Base-by-base conservation (phyloP, 1,140 invertebrate species). In the Acromyrmex charruanus region DNA sequence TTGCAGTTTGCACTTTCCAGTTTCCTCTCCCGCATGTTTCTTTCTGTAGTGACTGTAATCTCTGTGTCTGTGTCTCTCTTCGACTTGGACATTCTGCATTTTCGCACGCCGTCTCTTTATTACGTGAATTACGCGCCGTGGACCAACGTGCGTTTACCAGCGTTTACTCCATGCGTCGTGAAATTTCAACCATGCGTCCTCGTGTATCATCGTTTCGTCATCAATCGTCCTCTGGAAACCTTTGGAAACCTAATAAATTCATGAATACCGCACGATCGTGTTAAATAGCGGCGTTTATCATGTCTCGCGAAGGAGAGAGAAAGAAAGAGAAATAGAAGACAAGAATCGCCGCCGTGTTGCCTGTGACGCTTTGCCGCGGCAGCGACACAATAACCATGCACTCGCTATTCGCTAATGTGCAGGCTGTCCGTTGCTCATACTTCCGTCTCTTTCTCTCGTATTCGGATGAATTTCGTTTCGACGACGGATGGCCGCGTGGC, bases 341-440 rank as follows among this genome's bases (percentile, higher is more conserved):
- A 10, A 3, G 51, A 80, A 71, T 86, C 85, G 85, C 51, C 77
- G 63, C 72, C 58, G 85, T 77, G 69, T 86, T 85, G 53, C 68
- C 69, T 90, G 39, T 44, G 85, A 69, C 88, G 77, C 65, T 81
- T 35, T 6, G 31, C 31, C 31, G 31, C 18, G 28, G n/a, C 25
- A 49, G 63, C 88, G 80, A 77, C 80, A 85, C 81, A 89, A 87
- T 77, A 49, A 90, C 68, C 88, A 86, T 77, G 88, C 88, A 88
- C 28, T 72, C 88, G 59, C 69, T 35, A 39, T 9, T 39, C 35
- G 35, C 35, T 89, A 82, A 87, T 85, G 85, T 81, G 66, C 88
- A 82, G 61, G 75, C 74, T 69, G 79, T 81, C 58, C 39, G 7
- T 21, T 55, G 85, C 39, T 58, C 55, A 35, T 21, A 68, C 25